A percentile compares a stretch with the other conserved stretches of the same genome.
Conservation (phyloP, 2,797 vertebrate species). For the Enteromius thamalakanensis region DNA sequence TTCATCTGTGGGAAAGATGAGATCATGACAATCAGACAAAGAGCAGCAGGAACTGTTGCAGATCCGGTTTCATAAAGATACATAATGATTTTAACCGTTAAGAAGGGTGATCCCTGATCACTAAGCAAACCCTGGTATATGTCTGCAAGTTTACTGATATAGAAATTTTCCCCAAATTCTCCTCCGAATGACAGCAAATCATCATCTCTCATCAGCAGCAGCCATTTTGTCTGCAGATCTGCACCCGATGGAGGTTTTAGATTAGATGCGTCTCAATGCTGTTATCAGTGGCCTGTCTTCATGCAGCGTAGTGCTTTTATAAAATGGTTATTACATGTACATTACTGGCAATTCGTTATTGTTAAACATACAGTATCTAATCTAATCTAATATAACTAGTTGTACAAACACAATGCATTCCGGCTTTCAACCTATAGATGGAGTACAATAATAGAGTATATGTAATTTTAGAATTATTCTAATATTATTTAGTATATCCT, state of each 20-base stretch:
- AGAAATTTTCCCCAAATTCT: background rate
- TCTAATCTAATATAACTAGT: background rate
- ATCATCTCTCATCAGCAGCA: background rate
- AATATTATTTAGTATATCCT: too few species aligned
- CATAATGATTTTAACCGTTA: background rate
- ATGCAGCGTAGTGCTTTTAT: background rate
- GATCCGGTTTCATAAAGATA: background rate
- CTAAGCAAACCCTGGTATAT: background rate
- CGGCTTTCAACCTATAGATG: too few species aligned
- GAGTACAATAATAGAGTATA: too few species aligned
- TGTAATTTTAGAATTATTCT: too few species aligned
- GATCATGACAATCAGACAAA: background rate
- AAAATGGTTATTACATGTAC: background rate
- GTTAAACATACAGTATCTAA: too few species aligned
- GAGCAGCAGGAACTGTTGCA: background rate
- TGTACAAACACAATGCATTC: too few species aligned
- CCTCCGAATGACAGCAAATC: background rate
- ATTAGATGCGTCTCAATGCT: background rate
- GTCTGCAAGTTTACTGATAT: background rate
- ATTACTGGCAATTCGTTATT: background rate
- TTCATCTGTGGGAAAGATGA: conserved; percentile 82
- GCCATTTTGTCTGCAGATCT: conserved; percentile 24
- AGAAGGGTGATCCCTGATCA: background rate
- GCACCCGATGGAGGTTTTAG: background rate
- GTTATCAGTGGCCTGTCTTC: conserved; percentile 7